Conservation (phyloP, 2,888 invertebrate genomes). For the Horisme vitalbata region DNA sequence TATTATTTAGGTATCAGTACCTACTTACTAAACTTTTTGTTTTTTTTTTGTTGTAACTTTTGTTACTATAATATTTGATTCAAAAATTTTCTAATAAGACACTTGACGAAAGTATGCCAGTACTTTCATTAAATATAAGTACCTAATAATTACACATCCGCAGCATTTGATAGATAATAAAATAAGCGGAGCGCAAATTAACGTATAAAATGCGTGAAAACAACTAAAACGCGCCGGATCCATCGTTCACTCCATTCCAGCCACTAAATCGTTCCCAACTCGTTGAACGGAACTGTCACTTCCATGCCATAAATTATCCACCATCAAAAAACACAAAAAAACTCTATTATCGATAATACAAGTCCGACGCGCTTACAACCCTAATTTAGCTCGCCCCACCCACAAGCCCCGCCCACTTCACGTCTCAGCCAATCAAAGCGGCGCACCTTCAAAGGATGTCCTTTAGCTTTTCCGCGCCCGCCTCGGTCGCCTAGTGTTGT, state of each 20-base stretch:
- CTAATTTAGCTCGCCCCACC: constrained; percentile 58
- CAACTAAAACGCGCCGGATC: constrained; percentile 39
- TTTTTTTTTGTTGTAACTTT: too few species aligned
- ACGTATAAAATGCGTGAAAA: constrained; percentile 13
- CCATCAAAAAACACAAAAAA: constrained; percentile 55
- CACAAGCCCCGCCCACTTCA: constrained; percentile 55
- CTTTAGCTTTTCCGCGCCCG: constrained; percentile 50
- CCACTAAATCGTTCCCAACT: constrained; percentile 41
- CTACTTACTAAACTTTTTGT: too few species aligned
- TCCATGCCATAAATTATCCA: constrained; percentile 69
- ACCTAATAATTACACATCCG: constrained; percentile 2
- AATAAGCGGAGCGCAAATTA: not conserved
- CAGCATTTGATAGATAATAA: not conserved
- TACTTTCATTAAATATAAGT: not conserved
- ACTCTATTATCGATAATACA: constrained; percentile 71
- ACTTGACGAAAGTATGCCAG: not conserved
- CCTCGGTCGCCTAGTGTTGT: constrained; percentile 72
- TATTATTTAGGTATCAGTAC: too few species aligned
- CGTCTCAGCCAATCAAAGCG: constrained; percentile 59
- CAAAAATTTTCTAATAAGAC: too few species aligned
- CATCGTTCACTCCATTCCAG: constrained; percentile 51
- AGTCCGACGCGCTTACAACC: constrained; percentile 55
- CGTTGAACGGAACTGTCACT: constrained; percentile 65
- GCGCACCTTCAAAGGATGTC: constrained; percentile 51
- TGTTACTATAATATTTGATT: too few species aligned